Base-by-base conservation (phyloP, 2,113 vertebrate species). In the Coptodon rendalli region DNA sequence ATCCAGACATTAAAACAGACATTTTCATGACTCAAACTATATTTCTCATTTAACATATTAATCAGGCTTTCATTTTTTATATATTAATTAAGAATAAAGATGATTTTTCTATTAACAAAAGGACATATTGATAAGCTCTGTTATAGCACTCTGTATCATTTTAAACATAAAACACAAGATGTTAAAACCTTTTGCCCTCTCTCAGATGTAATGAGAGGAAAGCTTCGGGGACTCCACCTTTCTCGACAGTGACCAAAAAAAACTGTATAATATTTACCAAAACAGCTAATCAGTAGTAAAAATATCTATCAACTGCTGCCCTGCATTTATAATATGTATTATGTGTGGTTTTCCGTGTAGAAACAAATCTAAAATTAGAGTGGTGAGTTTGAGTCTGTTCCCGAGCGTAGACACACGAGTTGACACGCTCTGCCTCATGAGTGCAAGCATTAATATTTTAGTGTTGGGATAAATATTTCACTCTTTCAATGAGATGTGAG, bases 361-460 rank as follows among this genome's bases (percentile, higher is more conserved):
- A 76, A 24, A 17, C 9, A 31, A 22, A 34, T 38, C 9, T 31
- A 17, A 54, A 68, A 56, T 27, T 54, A 9, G 7, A 50, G 11
- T 9, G 27, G 73, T 66, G n/a, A 52, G 40, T 86, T 14, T 66
- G 71, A 87, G 52, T 81, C 63, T 53, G 48, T 43, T 63, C 22
- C 76, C 10, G 5, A 40, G 45, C 3, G 6, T 40, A 43, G 80
- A 40, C 59, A 50, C 43, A 29, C 12, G 54, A 87, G 71, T 83
- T 5, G 40, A 89, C 61, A 80, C 45, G 4, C 10, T 52, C 10
- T 52, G 84, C 38, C 78, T 90, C 73, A 80, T 12, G 73, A 93
- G 82, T n/a, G 59, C 9, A 3, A 45, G 59, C 71, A 94, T 96
- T 36, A 96, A 96, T 96, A 95, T 96, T 96, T 95, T 56, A 96